These are phyloP conservation scores for Phalacrocorax pelagicus DNA, from an alignment of 2,113 vertebrate species.

Conservation along the genomic window DNA sequence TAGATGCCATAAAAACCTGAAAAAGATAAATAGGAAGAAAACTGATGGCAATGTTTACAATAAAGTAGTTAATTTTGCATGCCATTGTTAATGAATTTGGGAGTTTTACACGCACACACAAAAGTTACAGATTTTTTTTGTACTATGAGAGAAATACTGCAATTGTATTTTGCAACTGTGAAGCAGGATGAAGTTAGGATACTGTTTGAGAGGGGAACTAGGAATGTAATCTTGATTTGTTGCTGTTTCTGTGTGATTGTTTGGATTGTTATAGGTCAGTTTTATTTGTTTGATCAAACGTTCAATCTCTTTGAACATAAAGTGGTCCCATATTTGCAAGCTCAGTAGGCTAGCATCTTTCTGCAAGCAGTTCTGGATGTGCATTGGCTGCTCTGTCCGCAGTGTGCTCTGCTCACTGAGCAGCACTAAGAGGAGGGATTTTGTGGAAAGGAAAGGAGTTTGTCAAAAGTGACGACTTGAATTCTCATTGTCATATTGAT, in stretches of 20 bases:
- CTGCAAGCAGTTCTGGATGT: not conserved
- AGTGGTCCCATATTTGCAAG: not conserved
- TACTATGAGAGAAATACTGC: not conserved
- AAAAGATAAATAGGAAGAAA: not conserved
- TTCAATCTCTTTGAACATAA: not conserved
- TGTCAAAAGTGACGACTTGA: not conserved
- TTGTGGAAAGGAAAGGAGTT: not conserved
- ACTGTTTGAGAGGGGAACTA: not conserved
- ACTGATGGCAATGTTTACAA: not conserved
- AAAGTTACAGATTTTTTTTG: fast-evolving
- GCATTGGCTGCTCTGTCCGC: not conserved
- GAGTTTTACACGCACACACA: not conserved
- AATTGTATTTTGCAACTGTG: not conserved
- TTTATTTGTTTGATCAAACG: not conserved
- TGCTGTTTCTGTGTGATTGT: not conserved
- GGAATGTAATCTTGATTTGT: not conserved
- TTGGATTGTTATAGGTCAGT: not conserved
- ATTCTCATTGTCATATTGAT: not conserved
- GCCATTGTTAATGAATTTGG: not conserved
- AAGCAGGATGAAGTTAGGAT: not conserved
- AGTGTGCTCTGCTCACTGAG: not conserved
- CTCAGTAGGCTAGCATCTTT: not conserved
- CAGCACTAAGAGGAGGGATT: not conserved
- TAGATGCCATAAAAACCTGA: not conserved
- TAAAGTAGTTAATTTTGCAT: not conserved